Conservation (phyloP, 2,797 vertebrate species). For the Ctenochaetus hawaiiensis region DNA sequence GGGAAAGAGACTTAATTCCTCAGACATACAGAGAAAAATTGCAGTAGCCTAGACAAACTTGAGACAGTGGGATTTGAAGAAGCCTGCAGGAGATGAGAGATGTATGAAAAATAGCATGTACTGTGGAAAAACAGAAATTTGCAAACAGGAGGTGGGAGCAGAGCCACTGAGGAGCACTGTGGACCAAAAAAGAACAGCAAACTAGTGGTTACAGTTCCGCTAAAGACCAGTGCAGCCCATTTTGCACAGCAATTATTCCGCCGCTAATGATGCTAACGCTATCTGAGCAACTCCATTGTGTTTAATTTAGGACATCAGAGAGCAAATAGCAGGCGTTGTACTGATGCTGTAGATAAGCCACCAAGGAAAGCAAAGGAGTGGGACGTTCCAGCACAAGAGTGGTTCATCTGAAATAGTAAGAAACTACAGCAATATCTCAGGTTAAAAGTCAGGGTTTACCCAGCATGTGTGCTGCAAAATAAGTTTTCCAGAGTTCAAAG, state of each 20-base stretch:
- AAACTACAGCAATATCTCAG: constrained; percentile 19
- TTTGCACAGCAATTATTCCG: constrained; percentile 69
- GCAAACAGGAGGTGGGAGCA: constrained; percentile 29
- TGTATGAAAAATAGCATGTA: constrained; percentile 29
- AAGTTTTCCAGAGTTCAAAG: constrained; percentile 3
- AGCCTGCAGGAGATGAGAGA: constrained; percentile 10
- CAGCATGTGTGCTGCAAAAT: constrained; percentile 13
- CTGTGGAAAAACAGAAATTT: constrained; percentile 13
- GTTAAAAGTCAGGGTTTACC: constrained; percentile 10
- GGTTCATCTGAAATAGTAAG: constrained; percentile 18
- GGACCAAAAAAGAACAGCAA: constrained; percentile 44
- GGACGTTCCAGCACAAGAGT: constrained; percentile 14
- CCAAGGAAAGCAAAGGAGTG: constrained; percentile 38
- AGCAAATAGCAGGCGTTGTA: constrained; percentile 44
- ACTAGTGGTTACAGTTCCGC: constrained; percentile 47
- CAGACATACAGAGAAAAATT: constrained; percentile 46
- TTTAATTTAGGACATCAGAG: constrained; percentile 73
- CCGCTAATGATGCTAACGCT: constrained; percentile 70
- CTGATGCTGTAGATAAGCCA: constrained; percentile 54
- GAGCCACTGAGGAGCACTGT: constrained; percentile 28
- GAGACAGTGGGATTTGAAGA: constrained; percentile 41
- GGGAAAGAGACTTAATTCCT: constrained; percentile 52
- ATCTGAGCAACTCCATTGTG: constrained; percentile 66
- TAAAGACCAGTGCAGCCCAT: constrained; percentile 52
- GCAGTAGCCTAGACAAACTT: constrained; percentile 25